A percentile compares a stretch with the other conserved stretches of the same genome.
Evolutionary conservation across 1,140 invertebrate genomes (phyloP).

Genomic region (Drosophila erecta): DNA sequence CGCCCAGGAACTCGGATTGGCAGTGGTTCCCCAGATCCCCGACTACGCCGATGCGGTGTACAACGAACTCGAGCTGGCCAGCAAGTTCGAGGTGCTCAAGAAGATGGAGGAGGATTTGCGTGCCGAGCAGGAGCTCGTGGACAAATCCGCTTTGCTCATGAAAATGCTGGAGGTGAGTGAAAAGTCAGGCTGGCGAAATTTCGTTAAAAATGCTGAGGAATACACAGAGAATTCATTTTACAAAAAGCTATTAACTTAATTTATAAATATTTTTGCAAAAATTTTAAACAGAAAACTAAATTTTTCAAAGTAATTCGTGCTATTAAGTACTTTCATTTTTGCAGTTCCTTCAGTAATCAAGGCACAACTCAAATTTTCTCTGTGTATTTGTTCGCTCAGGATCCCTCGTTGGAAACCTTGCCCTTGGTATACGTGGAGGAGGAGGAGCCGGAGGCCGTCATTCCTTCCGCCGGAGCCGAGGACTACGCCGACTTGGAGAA

Average conservation of each 20-base stretch:
- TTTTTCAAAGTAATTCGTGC: too few relatives aligned
- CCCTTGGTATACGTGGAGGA: conserved; percentile 85
- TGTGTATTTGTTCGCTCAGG: conserved; percentile 33
- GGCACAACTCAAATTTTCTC: too few relatives aligned
- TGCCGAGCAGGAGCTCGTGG: conserved; percentile 80
- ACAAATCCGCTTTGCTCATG: conserved; percentile 82
- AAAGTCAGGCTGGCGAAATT: not conserved
- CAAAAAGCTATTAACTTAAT: too few relatives aligned
- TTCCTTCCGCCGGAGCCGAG: conserved; percentile 21
- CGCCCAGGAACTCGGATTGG: conserved; percentile 32
- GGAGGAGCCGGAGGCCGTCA: conserved; percentile 34
- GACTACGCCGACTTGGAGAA: conserved; percentile 65
- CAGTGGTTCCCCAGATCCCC: conserved; percentile 26
- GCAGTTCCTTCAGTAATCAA: too few relatives aligned
- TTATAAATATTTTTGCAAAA: too few relatives aligned
- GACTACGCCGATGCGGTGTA: conserved; percentile 70
- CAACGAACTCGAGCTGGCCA: conserved; percentile 73
- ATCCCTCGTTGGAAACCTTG: conserved; percentile 76
- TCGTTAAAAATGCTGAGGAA: not conserved
- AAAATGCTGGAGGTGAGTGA: conserved; percentile 80
- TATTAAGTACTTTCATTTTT: too few relatives aligned
- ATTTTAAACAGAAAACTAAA: too few relatives aligned
- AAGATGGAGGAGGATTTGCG: conserved; percentile 80
- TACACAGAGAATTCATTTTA: not conserved
- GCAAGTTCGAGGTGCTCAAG: conserved; percentile 73